Percentiles rank a stretch among this genome's conserved stretches.
Evolutionary conservation across 2,113 vertebrate species (phyloP).

Genomic region (Aspidoscelis tigris): DNA sequence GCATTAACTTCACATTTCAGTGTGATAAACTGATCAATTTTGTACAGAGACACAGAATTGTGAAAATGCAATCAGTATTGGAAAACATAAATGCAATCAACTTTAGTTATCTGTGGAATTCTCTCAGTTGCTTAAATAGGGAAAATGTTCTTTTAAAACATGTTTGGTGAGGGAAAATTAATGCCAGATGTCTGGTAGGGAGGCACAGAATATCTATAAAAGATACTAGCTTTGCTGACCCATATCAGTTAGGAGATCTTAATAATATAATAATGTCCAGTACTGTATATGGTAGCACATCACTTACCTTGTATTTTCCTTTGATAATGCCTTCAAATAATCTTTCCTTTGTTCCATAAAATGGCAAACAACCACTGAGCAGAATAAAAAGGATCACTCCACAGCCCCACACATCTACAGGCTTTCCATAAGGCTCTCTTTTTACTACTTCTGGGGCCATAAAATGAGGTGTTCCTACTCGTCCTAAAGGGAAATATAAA

Average conservation of each 20-base stretch:
- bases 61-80: background rate
- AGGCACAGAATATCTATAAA: too few species aligned
- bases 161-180: too few species aligned
- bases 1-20: background rate
- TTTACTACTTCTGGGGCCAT: conserved; percentile 99
- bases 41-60: background rate
- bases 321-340: conserved; percentile 99
- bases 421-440: conserved; percentile 97
- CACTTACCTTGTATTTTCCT: conserved; percentile 96
- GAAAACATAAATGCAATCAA: background rate
- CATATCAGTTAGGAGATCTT: too few species aligned
- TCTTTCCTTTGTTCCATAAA: conserved; percentile 98
- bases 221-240: too few species aligned
- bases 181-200: too few species aligned
- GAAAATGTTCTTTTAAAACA: too few species aligned
- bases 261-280: too few species aligned
- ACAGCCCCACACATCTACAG: conserved; percentile 98
- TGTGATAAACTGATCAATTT: background rate
- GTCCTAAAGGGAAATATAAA: conserved; percentile 78
- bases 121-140: too few species aligned
- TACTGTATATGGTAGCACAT: background rate
- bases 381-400: conserved; percentile 99
- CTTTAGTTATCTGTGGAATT: background rate
- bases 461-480: conserved; percentile 98
- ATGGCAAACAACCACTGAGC: conserved; percentile 96